Conservation (phyloP, 92 coral and sea anemone species). For the Palythoa caribaeorum region DNA sequence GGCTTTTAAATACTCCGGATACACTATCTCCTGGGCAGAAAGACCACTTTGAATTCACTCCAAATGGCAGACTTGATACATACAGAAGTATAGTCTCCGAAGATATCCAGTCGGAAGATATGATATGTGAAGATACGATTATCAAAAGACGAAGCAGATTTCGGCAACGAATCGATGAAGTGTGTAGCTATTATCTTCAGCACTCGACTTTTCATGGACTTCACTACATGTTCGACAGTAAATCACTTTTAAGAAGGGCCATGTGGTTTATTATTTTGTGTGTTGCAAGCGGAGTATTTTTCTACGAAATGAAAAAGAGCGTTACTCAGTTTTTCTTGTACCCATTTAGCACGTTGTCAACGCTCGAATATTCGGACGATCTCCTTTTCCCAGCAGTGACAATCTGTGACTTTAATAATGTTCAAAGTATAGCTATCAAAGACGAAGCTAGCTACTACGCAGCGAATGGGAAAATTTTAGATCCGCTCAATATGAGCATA, state of each 20-base stretch:
- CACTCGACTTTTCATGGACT: slow-evolving; percentile 85
- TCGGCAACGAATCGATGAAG: slow-evolving; percentile 53
- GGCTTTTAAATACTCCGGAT: slow-evolving; percentile 31
- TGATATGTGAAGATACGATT: slow-evolving; percentile 31
- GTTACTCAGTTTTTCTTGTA: slow-evolving; percentile 65
- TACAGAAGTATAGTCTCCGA: slow-evolving; percentile 32
- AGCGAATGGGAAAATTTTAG: neutral
- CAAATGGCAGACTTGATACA: slow-evolving; percentile 39
- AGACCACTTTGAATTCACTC: slow-evolving; percentile 31
- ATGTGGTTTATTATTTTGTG: slow-evolving; percentile 75
- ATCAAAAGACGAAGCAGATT: slow-evolving; percentile 39
- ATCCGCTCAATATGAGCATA: slow-evolving; percentile 36
- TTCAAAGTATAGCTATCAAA: slow-evolving; percentile 62
- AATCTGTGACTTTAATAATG: slow-evolving; percentile 81
- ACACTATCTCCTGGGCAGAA: slow-evolving; percentile 17
- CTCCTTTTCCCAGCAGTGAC: slow-evolving; percentile 82
- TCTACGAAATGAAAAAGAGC: slow-evolving; percentile 81
- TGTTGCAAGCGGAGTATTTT: slow-evolving; percentile 75
- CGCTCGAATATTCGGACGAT: slow-evolving; percentile 73
- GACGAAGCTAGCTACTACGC: neutral
- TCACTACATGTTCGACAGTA: slow-evolving; percentile 85
- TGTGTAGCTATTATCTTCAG: slow-evolving; percentile 59
- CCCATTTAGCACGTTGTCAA: slow-evolving; percentile 83
- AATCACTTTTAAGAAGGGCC: slow-evolving; percentile 74
- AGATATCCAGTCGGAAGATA: slow-evolving; percentile 35